Evolutionary conservation across 2,113 vertebrate species (phyloP), one percentile per base, ranked within the genome.

Genomic region (Phylloscopus trochilus): DNA sequence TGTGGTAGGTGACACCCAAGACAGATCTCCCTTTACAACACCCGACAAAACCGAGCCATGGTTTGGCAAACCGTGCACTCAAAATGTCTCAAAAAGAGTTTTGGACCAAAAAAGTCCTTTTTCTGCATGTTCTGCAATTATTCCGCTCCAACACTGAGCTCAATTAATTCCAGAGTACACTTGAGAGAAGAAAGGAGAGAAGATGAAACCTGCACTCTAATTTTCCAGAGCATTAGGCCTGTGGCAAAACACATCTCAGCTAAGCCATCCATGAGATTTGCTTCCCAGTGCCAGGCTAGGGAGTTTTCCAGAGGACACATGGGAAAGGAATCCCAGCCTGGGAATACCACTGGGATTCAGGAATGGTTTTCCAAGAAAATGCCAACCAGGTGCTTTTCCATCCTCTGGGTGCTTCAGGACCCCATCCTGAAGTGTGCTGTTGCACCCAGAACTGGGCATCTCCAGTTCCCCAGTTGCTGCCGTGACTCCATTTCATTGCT

Each of bases 381-480:
- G 2, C 26, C 83, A 33, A 0, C 14, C 41, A 31, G 5, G 5
- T 33, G 41, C 8, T 43, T 78, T 56, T 56, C 15, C 56, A 35
- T 4, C 8, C n/a, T 49, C 47, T 73, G 78, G 16, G 18, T 28
- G 5, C 16, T 44, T 35, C 4, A 8, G 39, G n/a, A 67, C 4
- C 23, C 35, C 23, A 4, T 14, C 26, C 22, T 21, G 21, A n/a
- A 44, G 6, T 2, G 12, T 15, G 20, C 6, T 67, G 43, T 27
- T 67, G 59, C 11, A 14, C 24, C 49, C 60, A 74, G 76, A 49
- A 10, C 35, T 24, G 44, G 41, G 22, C 10, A 62, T 33, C n/a
- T 46, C 53, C 41, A 11, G 10, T 7, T 46, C 37, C 16, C 43
- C 4, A 0, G 0, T 1, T 73, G 26, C 23, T 16, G 7, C 46